Evolutionary conservation across 2,797 vertebrate species (phyloP), one percentile per base, ranked within the genome.

Genomic region (Cossypha heuglini): DNA sequence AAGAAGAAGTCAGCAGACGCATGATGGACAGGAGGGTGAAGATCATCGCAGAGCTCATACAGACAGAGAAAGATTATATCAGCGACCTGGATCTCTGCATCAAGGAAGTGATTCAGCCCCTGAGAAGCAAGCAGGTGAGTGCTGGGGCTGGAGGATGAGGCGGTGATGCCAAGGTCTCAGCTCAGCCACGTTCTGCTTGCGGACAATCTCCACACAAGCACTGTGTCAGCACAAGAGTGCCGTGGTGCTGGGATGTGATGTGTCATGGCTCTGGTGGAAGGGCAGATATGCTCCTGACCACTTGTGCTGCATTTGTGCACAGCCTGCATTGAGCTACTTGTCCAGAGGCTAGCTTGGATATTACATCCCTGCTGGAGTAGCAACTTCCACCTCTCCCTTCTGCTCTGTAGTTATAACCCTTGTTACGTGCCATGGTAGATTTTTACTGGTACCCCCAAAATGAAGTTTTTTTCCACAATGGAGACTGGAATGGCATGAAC

Each of bases 1-100:
- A 31, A 19, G 49, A 99, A 93, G 93, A 96, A 24, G 79, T 98
- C 37, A 97, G 96, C 19, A 92, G 42, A 15, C 97, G 97, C 79
- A 99, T 99, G 98, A 99, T 99, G 99, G 98, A 94, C 52, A 99
- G 97, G 88, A 98, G 99, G 84, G 97, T 96, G 20, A 99, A 99
- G 96, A 98, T 99, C 96, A 99, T 99, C 3, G 79, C 98, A 80
- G 99, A 99, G 92, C 98, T 99, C 31, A 90, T 99, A 59, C 99
- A 99, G 98, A 99, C 99, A 0, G 99, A 99, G 86, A 99, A 96
- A 73, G 99, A 99, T 96, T 99, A 98, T 88, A 97, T 99, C 94
- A 98, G 95, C 0, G 98, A 99, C 82, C 95, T 99, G 97, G 98
- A 99, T 94, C 98, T 99, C 80, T 99, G 99, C 88, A 98, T 99